A percentile compares a stretch with the other conserved stretches of the same genome.
Conservation (phyloP, 2,888 invertebrate species). For the Sepioteuthis lessoniana region DNA sequence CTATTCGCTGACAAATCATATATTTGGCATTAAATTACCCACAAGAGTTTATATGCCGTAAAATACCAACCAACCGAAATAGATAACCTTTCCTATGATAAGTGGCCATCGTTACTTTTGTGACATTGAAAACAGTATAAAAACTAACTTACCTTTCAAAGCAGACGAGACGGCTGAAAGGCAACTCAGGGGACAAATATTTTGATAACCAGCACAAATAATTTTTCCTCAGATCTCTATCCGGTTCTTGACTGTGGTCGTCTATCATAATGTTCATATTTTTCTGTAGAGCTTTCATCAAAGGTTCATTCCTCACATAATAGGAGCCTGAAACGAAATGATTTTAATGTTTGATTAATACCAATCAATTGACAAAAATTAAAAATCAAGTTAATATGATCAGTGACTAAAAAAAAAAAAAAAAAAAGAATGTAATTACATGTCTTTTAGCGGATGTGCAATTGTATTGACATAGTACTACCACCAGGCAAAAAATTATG, state of each 20-base stretch:
- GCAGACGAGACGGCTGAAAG: background rate
- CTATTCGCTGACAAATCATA: too few relatives aligned
- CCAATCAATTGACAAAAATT: too few relatives aligned
- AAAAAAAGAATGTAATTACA: too few relatives aligned
- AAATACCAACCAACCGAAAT: too few relatives aligned
- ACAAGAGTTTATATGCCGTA: too few relatives aligned
- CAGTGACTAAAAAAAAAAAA: too few relatives aligned
- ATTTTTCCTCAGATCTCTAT: background rate
- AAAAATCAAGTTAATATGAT: background rate
- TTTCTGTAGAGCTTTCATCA: background rate
- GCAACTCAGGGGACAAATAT: background rate
- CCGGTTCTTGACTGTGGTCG: background rate
- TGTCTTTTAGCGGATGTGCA: too few relatives aligned
- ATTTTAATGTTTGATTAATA: background rate
- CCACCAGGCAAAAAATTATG: too few relatives aligned
- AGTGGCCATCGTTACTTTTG: too few relatives aligned
- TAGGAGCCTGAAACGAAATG: background rate
- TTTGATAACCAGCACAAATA: background rate
- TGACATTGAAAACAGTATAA: background rate
- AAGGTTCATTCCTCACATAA: background rate
- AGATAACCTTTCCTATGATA: too few relatives aligned
- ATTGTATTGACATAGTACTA: too few relatives aligned
- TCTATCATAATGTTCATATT: background rate
- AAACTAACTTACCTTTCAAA: background rate
- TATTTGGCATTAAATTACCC: too few relatives aligned